Evolutionary conservation across 2,888 invertebrate genomes (phyloP), one percentile per base, ranked within the genome.

Genomic region (Sminthurinus aureus): DNA sequence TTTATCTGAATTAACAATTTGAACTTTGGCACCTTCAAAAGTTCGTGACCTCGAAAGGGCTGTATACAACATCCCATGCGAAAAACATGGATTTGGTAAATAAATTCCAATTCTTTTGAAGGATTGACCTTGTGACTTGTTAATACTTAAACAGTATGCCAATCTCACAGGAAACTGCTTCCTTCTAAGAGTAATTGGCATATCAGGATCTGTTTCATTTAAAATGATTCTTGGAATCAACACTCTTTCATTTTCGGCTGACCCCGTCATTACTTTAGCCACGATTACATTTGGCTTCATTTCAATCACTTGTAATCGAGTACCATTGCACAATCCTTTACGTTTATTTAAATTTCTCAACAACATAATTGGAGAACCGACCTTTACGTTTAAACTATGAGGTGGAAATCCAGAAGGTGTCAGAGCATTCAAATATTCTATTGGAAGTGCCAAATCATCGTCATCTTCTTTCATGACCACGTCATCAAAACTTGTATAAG

Each of bases 61-160:
- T 13, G 84, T 82, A 50, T 84, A 85, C 0, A 84, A 51, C 74
- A 83, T 84, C 0, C 85, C 85, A 64, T 84, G 85, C 26, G 64
- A 58, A 74, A 85, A 85, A 20, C 84, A 82, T 66, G 82, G 82
- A 0, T 83, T 58, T 22, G 85, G 82, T n/a, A 87, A 75, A 67
- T 73, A 85, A 1, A 89, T 81, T 11, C 89, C 88, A 77, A 86
- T 85, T 15, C 85, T 79, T 22, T 89, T 86, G 20, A 89, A 84
- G 13, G 87, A 85, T 78, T 90, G 89, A 0, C 90, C 90, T 81
- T 90, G 90, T 3, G 89, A 86, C 82, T 90, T 90, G 74, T 89
- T 89, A 18, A 89, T 88, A 0, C 89, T 89, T 85, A 89, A 88
- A 0, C 84, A 84, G 86, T 88, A 90, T 18, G 89, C 89, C 1